phyloP scores from a whole-genome alignment of 2,113 vertebrate genomes.

The Jacana jacana region DNA sequence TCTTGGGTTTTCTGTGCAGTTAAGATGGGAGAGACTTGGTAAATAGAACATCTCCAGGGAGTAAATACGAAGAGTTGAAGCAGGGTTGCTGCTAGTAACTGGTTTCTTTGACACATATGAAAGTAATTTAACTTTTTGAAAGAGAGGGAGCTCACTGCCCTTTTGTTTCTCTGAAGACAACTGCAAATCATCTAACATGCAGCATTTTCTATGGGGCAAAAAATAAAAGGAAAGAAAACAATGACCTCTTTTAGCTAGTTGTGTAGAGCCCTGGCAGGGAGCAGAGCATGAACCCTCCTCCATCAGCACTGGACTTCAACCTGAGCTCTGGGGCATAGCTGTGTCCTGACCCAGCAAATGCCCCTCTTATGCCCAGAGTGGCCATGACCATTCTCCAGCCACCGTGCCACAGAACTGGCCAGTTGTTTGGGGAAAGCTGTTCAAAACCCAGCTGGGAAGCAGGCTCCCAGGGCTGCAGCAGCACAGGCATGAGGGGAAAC shows the following conservation, averaged over 20 bases:
- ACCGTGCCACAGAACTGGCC: background rate
- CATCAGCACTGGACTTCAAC: background rate
- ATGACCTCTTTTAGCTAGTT: background rate
- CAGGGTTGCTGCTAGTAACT: background rate
- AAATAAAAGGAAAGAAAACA: background rate
- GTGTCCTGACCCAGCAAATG: background rate
- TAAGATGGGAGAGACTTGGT: background rate
- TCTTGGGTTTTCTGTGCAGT: background rate
- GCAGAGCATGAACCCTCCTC: background rate
- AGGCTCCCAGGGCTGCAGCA: background rate
- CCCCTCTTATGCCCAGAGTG: background rate
- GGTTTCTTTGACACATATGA: slow-evolving; percentile 36
- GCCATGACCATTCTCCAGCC: background rate
- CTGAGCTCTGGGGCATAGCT: background rate
- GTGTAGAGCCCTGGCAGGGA: background rate
- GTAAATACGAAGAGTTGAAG: background rate
- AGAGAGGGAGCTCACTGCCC: slow-evolving; percentile 18
- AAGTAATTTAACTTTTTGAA: slow-evolving; percentile 44
- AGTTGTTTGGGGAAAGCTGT: background rate
- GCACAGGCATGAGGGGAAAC: background rate
- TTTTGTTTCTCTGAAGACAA: slow-evolving; percentile 53
- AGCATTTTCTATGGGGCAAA: slow-evolving; percentile 18
- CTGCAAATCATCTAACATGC: slow-evolving; percentile 8
- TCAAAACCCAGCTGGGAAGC: background rate
- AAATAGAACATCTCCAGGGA: background rate